Conservation (phyloP, 2,888 invertebrate genomes). For the Xanthorhoe designata region DNA sequence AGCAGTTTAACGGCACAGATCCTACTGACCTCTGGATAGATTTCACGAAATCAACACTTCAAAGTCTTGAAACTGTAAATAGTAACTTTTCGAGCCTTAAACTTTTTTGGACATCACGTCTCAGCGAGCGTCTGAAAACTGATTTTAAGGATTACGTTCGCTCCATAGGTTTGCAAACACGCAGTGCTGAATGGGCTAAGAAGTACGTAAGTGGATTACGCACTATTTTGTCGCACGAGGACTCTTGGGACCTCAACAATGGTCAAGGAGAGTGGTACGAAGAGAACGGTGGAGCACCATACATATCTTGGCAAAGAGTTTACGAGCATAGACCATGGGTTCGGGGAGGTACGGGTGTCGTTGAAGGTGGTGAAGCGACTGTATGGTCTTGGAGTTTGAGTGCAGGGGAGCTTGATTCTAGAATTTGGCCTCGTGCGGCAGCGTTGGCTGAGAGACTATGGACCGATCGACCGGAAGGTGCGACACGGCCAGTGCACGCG, state of each 20-base stretch:
- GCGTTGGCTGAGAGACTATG: constrained; percentile 92
- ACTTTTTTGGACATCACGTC: constrained; percentile 63
- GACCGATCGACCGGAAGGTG: constrained; percentile 85
- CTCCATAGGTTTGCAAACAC: constrained; percentile 78
- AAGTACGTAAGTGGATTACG: constrained; percentile 84
- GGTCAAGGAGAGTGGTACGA: constrained; percentile 93
- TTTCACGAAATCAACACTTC: constrained; percentile 87
- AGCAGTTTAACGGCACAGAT: constrained; percentile 87
- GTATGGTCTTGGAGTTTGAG: constrained; percentile 92
- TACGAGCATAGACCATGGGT: constrained; percentile 92
- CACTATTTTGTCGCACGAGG: constrained; percentile 92
- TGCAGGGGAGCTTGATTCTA: constrained; percentile 88
- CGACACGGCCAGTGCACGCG: constrained; percentile 85
- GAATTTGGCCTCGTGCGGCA: constrained; percentile 92
- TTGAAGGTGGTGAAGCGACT: constrained; percentile 91
- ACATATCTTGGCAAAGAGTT: constrained; percentile 93
- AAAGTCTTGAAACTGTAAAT: constrained; percentile 84
- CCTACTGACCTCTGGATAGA: constrained; percentile 89
- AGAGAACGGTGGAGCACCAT: constrained; percentile 91
- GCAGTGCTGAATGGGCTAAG: constrained; percentile 88
- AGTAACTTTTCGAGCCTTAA: constrained; percentile 65
- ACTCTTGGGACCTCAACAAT: constrained; percentile 94
- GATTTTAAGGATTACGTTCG: constrained; percentile 59
- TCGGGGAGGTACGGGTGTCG: constrained; percentile 64
- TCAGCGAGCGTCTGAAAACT: constrained; percentile 58